These are phyloP conservation scores for Acromyrmex heyeri DNA, from an alignment of 1,140 invertebrate species.

Conservation along the genomic window DNA sequence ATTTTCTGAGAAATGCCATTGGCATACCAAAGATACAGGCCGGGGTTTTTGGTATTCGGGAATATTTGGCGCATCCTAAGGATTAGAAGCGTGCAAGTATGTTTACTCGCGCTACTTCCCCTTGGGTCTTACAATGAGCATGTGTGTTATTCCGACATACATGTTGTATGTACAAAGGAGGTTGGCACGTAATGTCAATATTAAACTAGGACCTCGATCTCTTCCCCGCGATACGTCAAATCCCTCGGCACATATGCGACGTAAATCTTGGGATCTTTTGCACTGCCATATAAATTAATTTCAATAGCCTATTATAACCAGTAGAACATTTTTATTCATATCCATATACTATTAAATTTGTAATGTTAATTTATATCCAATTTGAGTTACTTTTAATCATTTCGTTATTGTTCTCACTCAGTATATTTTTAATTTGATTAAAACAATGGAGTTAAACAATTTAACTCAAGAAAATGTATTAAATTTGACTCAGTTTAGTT, in stretches of 20 bases:
- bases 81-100: conserved; percentile 40
- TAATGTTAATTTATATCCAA: no score
- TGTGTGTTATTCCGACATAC: conserved; percentile 49
- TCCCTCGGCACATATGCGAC: conserved; percentile 21
- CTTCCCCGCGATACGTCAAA: conserved; percentile 53
- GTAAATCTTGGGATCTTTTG: conserved; percentile 11
- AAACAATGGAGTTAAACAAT: no score
- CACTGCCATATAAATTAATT: conserved; percentile 30
- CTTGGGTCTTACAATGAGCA: conserved; percentile 28
- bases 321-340: background rate
- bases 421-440: no score
- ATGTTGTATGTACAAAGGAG: conserved; percentile 64
- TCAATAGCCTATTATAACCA: background rate
- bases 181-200: conserved; percentile 74
- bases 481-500: no score
- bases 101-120: conserved; percentile 7
- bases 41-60: conserved; percentile 41
- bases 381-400: no score
- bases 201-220: conserved; percentile 66
- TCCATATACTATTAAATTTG: background rate
- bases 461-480: no score
- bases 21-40: background rate
- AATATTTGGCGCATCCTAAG: conserved; percentile 32
- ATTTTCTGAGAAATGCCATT: conserved; percentile 31
- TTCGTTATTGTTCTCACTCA: no score